Evolutionary conservation across 2,113 vertebrate species (phyloP), one percentile per base, ranked within the genome.

Genomic region (Centrocercus urophasianus): DNA sequence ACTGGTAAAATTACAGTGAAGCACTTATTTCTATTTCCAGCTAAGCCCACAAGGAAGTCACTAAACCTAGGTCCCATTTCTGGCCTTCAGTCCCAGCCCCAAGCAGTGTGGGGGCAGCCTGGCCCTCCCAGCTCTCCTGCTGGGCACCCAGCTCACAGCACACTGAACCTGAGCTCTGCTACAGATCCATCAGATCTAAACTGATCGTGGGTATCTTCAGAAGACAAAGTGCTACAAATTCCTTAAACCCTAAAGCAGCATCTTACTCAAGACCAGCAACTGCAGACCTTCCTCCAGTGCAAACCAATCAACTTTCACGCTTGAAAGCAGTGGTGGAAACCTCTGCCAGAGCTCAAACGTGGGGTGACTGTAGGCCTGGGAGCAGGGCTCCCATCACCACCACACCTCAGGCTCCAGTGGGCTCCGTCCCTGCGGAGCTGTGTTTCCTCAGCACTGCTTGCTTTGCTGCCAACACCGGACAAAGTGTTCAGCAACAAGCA

Each of bases 201-300:
- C 38, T n/a, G 57, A 43, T 24, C 1, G 1, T 7, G 11, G 22
- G 10, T 65, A 19, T 52, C 28, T 48, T 69, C 7, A 5, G 45
- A 88, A 66, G 43, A 65, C 40, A 65, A 79, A 28, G 50, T 52
- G 18, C 56, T 56, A 19, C 30, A 77, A 81, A 74, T 30, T 34
- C 56, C 72, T 75, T 56, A 60, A 85, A 78, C 27, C 50, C 74
- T 21, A 42, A 47, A 17, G 32, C 5, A 73, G 47, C 52, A 34
- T 65, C 43, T 78, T 45, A n/a, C 17, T 71, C 4, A 1, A 76
- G 25, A 45, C 32, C 54, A n/a, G 54, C 2, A 0, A 10, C 75
- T 57, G 7, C 4, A n/a, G 36, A 8, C 5, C 15, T 4, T 12
- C 8, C 59, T 67, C 20, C 13, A 6, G 15, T 1, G 6, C 47